Percentiles rank a stretch among this genome's conserved stretches.
Conservation (phyloP, 2,113 vertebrate genomes). For the Phyllostomus hastatus region DNA sequence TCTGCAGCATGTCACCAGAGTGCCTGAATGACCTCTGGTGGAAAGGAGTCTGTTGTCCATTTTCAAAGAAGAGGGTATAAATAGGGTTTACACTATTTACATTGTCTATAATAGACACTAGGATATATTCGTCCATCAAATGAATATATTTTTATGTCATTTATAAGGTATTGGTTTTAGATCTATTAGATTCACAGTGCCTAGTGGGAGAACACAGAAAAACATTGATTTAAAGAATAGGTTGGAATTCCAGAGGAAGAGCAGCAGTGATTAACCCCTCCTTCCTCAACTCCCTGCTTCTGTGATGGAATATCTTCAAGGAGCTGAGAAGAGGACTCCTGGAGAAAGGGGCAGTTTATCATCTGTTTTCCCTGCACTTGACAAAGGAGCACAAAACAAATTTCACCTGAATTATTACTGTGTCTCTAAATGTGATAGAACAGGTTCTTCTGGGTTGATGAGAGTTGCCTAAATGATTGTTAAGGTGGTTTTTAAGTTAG, state of each 20-base stretch:
- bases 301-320: not conserved
- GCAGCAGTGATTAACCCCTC: constrained; percentile 43
- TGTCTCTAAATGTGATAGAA: not conserved
- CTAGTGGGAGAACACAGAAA: not conserved
- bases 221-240: constrained; percentile 42
- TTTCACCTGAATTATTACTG: not conserved
- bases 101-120: not conserved
- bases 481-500: not conserved
- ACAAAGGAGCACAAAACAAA: not conserved
- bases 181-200: constrained; percentile 59
- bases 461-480: not conserved
- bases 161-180: constrained; percentile 72
- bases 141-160: constrained; percentile 68
- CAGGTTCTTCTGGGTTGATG: not conserved
- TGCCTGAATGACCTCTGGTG: constrained; percentile 30
- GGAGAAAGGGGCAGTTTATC: not conserved
- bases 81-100: constrained; percentile 33
- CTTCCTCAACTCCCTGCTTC: not conserved
- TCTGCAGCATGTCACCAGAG: not conserved
- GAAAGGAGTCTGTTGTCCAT: not conserved
- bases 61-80: constrained; percentile 58
- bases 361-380: not conserved
- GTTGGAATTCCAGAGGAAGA: constrained; percentile 45
- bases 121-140: constrained; percentile 60
- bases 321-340: not conserved